phyloP scores from a whole-genome alignment of 1,140 invertebrate species.

The Latrodectus geometricus region DNA sequence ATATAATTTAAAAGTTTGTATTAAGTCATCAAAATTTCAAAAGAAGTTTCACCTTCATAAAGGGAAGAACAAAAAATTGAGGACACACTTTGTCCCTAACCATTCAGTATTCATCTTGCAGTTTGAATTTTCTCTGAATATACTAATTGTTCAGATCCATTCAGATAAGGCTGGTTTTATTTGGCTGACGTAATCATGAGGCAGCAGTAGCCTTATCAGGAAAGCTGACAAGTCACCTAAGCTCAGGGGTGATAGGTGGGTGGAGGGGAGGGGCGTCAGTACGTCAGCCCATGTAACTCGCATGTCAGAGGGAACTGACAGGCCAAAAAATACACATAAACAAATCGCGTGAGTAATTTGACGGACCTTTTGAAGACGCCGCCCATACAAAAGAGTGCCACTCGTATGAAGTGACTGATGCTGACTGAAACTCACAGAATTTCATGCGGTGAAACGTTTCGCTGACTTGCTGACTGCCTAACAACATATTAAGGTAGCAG shows the following conservation, averaged over 20 bases:
- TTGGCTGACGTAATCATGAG: not conserved
- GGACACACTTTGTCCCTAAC: too few species aligned
- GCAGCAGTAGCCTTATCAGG: conserved; percentile 15
- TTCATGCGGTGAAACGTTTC: too few species aligned
- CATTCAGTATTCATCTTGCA: too few species aligned
- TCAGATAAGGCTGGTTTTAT: conserved; percentile 21
- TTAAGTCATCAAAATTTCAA: too few species aligned
- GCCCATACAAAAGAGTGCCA: not conserved
- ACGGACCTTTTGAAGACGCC: conserved; percentile 24
- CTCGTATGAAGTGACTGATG: not conserved
- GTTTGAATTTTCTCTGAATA: not conserved
- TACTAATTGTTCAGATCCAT: conserved; percentile 34
- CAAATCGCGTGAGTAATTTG: conserved; percentile 23
- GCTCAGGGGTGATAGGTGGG: not conserved
- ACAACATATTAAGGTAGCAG: too few species aligned
- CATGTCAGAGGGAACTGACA: not conserved
- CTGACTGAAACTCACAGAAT: not conserved
- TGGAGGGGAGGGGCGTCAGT: not conserved
- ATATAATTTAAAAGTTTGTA: too few species aligned
- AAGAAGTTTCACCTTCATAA: too few species aligned
- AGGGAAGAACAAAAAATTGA: too few species aligned
- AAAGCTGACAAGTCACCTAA: conserved; percentile 12
- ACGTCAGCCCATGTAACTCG: not conserved
- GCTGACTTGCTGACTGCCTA: too few species aligned
- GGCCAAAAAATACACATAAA: not conserved